Base-by-base conservation (phyloP, 2,113 vertebrate species). In the Amblyopsis rosae region DNA sequence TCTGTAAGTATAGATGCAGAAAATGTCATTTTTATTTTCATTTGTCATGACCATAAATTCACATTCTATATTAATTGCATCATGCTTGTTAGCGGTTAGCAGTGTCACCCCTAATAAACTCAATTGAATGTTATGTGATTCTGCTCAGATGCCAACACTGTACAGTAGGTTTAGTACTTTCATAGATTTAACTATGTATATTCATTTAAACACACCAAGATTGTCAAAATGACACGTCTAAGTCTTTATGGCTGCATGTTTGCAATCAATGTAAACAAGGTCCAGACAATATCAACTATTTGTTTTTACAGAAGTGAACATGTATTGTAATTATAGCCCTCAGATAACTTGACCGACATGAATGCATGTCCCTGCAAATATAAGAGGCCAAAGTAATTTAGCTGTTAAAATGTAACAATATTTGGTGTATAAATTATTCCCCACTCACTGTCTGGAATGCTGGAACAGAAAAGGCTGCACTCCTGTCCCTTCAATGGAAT, bases 221-320 rank as follows among this genome's bases (percentile, higher is more conserved):
- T 16, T 16, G 12, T 17, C 17, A 49, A 60, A 46, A 57, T 62
- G 13, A 59, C 32, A 50, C 9, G 11, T 12, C 32, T 19, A 50
- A 7, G 12, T 16, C 12, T n/a, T 48, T 1, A 41, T 15, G 16
- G 10, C 33, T 35, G 12, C 4, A 16, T 57, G 65, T 67, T 67
- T 19, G 57, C 19, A 47, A 9, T 1, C 12, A 4, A 60, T 41
- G 9, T 6, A 9, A 66, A 48, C 35, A 32, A 2, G 9, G 53
- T 46, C 9, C 6, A 76, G 53, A 69, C 68, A 76, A 35, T 41
- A 62, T 62, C 47, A 62, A 62, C 47, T 35, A 50, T 10, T 59
- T 69, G 62, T 65, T 32, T 32, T 5, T 69, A 63, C 1, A 53
- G 35, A n/a, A n/a, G 12, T 32, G 7, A 65, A 26, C 64, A 32